Conservation (phyloP, 2,797 vertebrate species). For the Muraenolepis orangiensis region DNA sequence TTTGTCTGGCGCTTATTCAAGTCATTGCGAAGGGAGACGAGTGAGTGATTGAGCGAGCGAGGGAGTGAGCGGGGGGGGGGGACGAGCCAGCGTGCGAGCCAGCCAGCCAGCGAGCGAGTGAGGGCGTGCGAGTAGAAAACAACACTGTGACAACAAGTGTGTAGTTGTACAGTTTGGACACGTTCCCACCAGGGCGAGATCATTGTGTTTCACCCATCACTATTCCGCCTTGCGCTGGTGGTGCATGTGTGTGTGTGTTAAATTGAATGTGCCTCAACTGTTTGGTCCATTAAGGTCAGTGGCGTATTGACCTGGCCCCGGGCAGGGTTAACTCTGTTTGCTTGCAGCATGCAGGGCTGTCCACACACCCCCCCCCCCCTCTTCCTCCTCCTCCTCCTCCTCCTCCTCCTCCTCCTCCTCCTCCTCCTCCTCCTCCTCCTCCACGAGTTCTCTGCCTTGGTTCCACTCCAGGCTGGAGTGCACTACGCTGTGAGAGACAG, state of each 20-base stretch:
- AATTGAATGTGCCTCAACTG: not conserved
- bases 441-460: constrained; percentile 4
- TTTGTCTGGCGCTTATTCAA: too few species aligned
- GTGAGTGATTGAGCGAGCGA: too few species aligned
- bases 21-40: too few species aligned
- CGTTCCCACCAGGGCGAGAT: not conserved
- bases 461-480: constrained; percentile 39
- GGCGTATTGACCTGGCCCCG: not conserved
- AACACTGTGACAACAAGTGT: too few species aligned
- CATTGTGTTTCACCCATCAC: not conserved
- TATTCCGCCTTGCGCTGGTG: not conserved
- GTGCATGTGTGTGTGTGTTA: not conserved
- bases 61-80: too few species aligned
- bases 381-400: constrained; percentile 14
- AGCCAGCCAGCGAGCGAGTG: too few species aligned
- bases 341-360: constrained; percentile 26
- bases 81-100: too few species aligned
- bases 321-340: constrained; percentile 25
- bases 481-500: constrained; percentile 38
- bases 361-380: constrained; percentile 16
- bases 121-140: too few species aligned
- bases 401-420: constrained; percentile 19
- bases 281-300: not conserved
- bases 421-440: constrained; percentile 18
- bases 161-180: too few species aligned